Base-by-base conservation (phyloP, 2,888 invertebrate genomes). In the Acleris emargana region DNA sequence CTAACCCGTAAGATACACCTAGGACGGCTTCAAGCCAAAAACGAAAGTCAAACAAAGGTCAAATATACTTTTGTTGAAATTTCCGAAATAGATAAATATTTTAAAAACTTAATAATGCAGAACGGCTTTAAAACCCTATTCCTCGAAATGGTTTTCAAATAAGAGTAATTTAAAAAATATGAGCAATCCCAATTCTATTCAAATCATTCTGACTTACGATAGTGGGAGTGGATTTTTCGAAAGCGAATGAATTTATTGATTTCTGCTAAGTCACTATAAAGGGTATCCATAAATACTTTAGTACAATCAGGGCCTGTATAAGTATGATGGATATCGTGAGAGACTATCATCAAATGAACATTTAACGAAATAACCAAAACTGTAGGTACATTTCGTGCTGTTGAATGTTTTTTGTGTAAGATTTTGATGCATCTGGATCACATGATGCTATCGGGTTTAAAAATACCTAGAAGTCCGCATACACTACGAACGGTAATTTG, bases 391-490 rank as follows among this genome's bases (percentile, higher is more conserved):
- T 38, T 20, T 53, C 53, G 67, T 74, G 72, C 69, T 68, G 67
- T 52, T 74, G 68, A 55, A 73, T 50, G 59, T 73, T 75, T 18
- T 58, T 68, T 17, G 76, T 74, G 43, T 58, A 70, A 16, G 74
- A 67, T 58, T 69, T 73, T 9, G 58, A 58, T 25, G 71, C 69
- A 62, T 76, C 68, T 42, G 69, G 71, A 20, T 61, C 52, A 70
- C 71, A 73, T 43, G 68, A 51, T 53, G 69, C 17, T n/a, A 76
- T 69, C 25, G 73, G 74, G 9, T 68, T 74, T 58, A 74, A 62
- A 68, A 76, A 71, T 7, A 71, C 63, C 53, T 73, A 72, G 60
- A 74, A 74, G 57, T 74, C 67, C n/a, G 72, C 71, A 62, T 74
- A 73, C 9, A 71, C 32, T 25, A 71, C 72, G 62, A 73, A 74